Conservation (phyloP, 2,888 invertebrate genomes). For the Drosophila algonquin region DNA sequence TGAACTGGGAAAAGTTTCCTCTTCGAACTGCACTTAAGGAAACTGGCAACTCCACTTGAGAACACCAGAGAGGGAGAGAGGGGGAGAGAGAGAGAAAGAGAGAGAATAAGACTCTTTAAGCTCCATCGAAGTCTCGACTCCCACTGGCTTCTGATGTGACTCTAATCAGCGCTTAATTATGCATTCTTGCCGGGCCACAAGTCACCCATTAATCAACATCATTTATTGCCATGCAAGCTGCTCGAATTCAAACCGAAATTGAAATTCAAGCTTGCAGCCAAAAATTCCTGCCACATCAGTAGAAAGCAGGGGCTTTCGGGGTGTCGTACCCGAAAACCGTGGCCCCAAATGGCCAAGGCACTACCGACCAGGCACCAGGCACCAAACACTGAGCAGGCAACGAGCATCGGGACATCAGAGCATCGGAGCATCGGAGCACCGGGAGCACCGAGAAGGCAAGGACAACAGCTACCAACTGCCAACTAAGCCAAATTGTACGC, state of each 20-base stretch:
- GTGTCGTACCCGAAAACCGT: neutral
- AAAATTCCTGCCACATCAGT: conserved; percentile 12
- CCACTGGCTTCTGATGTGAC: conserved; percentile 16
- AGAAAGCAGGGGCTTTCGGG: neutral
- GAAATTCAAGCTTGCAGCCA: conserved; percentile 38
- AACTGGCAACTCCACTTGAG: neutral
- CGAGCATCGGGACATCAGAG: neutral
- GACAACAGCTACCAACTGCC: conserved; percentile 51
- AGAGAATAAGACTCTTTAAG: conserved; percentile 4
- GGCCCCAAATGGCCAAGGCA: conserved; percentile 40
- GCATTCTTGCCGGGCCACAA: conserved; percentile 46
- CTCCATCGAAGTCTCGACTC: conserved; percentile 5
- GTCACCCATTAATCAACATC: conserved; percentile 61
- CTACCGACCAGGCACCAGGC: conserved; percentile 15
- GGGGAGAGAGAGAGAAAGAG: no score
- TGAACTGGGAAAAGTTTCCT: neutral
- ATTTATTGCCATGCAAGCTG: conserved; percentile 50
- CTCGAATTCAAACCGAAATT: conserved; percentile 51
- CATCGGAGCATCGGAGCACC: neutral
- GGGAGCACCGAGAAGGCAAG: neutral
- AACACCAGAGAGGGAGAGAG: conserved; percentile 15
- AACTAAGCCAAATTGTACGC: conserved; percentile 74
- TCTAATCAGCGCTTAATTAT: conserved; percentile 57
- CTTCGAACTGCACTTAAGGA: neutral
- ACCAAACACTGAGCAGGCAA: conserved; percentile 14